A percentile compares a stretch with the other conserved stretches of the same genome.
Conservation (phyloP, 1,140 invertebrate genomes). For the Rhizoglyphus robini region DNA sequence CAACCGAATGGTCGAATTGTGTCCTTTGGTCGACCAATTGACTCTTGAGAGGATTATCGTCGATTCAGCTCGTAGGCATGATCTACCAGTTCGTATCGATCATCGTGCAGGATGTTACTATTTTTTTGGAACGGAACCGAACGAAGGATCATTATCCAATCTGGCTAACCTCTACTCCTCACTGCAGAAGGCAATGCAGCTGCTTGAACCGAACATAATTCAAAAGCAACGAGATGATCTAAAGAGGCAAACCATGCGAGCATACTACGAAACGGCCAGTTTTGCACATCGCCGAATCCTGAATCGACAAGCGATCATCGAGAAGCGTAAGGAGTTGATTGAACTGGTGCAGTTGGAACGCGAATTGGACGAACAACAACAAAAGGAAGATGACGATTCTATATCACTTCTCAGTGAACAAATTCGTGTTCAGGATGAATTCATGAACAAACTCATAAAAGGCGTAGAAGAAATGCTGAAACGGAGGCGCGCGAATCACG, state of each 20-base stretch:
- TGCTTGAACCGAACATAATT: constrained; percentile 62
- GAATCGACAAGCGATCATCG: constrained; percentile 82
- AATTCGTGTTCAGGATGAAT: constrained; percentile 67
- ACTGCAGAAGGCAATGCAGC: constrained; percentile 56
- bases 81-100: constrained; percentile 85
- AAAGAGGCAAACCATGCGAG: constrained; percentile 55
- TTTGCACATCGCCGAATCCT: constrained; percentile 75
- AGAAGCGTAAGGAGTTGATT: constrained; percentile 85
- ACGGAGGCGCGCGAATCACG: constrained; percentile 26
- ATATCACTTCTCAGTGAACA: constrained; percentile 72
- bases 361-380: constrained; percentile 69
- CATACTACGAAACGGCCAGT: constrained; percentile 70
- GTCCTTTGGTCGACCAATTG: constrained; percentile 65
- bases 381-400: constrained; percentile 62
- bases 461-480: constrained; percentile 28
- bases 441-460: constrained; percentile 27
- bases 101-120: constrained; percentile 64
- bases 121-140: constrained; percentile 88
- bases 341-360: constrained; percentile 72
- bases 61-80: constrained; percentile 82
- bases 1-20: constrained; percentile 61
- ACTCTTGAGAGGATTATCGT: constrained; percentile 82
- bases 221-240: constrained; percentile 56
- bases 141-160: constrained; percentile 83
- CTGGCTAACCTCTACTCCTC: constrained; percentile 75